Evolutionary conservation across 2,888 invertebrate genomes (phyloP).

Genomic region (Sphinx pinastri): DNA sequence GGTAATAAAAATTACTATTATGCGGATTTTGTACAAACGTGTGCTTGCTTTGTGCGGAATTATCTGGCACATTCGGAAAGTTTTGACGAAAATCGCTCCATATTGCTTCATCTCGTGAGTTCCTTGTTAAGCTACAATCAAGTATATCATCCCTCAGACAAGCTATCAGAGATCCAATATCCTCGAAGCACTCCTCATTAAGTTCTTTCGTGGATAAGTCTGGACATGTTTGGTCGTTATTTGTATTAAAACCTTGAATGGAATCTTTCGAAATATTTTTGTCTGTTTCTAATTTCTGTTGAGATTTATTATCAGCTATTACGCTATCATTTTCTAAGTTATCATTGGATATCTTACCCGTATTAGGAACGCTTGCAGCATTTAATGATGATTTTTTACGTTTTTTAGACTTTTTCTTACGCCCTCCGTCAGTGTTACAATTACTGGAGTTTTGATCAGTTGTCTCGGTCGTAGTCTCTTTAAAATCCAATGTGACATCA

Average conservation of each 20-base stretch:
- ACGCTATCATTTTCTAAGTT: conserved; percentile 30
- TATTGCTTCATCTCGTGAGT: conserved; percentile 38
- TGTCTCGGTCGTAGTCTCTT: conserved; percentile 18
- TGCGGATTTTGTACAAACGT: conserved; percentile 34
- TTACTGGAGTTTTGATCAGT: background rate
- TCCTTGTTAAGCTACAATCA: conserved; percentile 27
- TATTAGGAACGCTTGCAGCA: background rate
- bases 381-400: background rate
- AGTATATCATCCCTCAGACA: background rate
- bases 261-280: conserved; percentile 8
- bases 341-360: background rate
- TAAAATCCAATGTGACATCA: conserved; percentile 2
- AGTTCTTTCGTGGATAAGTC: background rate
- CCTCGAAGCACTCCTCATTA: conserved; percentile 3
- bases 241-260: conserved; percentile 26
- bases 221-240: background rate
- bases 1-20: conserved; percentile 32
- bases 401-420: conserved; percentile 8
- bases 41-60: conserved; percentile 29
- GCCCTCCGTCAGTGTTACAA: background rate
- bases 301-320: conserved; percentile 21
- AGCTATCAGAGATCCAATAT: conserved; percentile 15
- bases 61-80: conserved; percentile 44
- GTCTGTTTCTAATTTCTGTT: background rate
- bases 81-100: conserved; percentile 39